Evolutionary conservation across 1,140 invertebrate species (phyloP), one percentile per base, ranked within the genome.

Genomic region (Lucilia sericata): DNA sequence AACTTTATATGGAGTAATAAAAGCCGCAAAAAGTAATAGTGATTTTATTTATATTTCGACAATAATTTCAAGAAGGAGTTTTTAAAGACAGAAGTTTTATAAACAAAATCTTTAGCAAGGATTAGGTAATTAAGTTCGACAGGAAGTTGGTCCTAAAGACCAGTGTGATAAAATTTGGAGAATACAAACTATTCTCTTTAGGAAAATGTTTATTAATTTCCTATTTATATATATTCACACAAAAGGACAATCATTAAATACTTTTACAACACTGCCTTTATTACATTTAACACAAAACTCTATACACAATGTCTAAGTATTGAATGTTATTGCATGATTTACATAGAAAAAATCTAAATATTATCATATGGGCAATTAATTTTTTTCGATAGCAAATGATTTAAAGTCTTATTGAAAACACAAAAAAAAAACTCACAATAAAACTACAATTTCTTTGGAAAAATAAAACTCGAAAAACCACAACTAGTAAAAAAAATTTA

Each of bases 341-440:
- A 70, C 51, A 60, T 60, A 70, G 60, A 70, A 70, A 21, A 70
- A 70, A 70, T 21, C n/a, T 21, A 70, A 70, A 70, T 70, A 70
- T 70, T 78, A 78, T 78, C 75, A 78, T 78, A 78, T 78, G 19
- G 36, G 75, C 75, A 78, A 78, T 78, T 78, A 78, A 78, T 78
- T 70, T 70, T 70, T 21, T 51, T 5, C 14, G 75, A 78, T 78
- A 78, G 30, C 13, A 78, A 78, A 78, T 78, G 75, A 78, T 78
- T 78, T 78, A 78, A 70, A 70, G 60, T 70, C 60, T 21, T 21
- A 21, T 21, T 70, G 19, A 70, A 21, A 65, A 19, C 10, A 55
- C 51, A 55, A 12, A 12, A 55, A 55, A 17, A 14, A 12, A 55
- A 2, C 4, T 2, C 51, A 60, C 51, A 60, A 60, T 3, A n/a